A percentile compares a stretch with the other conserved stretches of the same genome.
These are phyloP conservation scores for Mobula birostris DNA, from an alignment of 2,113 vertebrate species.

Conservation along the genomic window DNA sequence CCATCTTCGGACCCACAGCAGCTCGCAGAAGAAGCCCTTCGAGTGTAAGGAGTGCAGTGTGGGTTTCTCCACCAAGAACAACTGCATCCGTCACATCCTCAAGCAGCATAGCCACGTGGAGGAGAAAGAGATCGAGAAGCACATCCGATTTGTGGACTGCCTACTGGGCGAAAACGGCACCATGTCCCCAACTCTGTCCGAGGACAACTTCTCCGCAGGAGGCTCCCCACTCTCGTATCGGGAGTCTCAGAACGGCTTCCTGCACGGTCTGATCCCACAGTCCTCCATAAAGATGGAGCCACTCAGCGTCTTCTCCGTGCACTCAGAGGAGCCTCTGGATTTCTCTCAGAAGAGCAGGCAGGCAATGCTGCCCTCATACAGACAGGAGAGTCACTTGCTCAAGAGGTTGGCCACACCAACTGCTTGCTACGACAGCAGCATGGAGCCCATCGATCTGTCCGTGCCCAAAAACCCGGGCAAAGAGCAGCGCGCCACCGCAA, in stretches of 20 bases:
- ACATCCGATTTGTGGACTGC: conserved; percentile 65
- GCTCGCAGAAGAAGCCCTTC: conserved; percentile 84
- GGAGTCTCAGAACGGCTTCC: conserved; percentile 56
- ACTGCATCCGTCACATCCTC: conserved; percentile 89
- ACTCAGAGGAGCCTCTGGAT: conserved; percentile 82
- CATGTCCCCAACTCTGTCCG: conserved; percentile 39
- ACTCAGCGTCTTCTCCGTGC: conserved; percentile 50
- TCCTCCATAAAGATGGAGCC: conserved; percentile 72
- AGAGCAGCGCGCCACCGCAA: conserved; percentile 50
- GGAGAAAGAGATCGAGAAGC: conserved; percentile 83
- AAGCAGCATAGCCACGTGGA: conserved; percentile 90
- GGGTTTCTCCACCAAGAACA: conserved; percentile 82
- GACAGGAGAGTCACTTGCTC: conserved; percentile 61
- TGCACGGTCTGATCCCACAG: conserved; percentile 40
- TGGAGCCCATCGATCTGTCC: conserved; percentile 92
- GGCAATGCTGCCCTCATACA: conserved; percentile 60
- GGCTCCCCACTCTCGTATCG: conserved; percentile 45
- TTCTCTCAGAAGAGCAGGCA: conserved; percentile 78
- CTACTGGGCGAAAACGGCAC: conserved; percentile 47
- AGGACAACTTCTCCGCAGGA: background rate
- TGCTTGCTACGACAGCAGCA: conserved; percentile 58
- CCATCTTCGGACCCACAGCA: conserved; percentile 83
- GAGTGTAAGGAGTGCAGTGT: conserved; percentile 86
- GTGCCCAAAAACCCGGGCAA: conserved; percentile 68
- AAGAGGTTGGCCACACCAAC: conserved; percentile 45